Base-by-base conservation (phyloP, 2,888 invertebrate genomes). In the Drosophila longiperda region DNA sequence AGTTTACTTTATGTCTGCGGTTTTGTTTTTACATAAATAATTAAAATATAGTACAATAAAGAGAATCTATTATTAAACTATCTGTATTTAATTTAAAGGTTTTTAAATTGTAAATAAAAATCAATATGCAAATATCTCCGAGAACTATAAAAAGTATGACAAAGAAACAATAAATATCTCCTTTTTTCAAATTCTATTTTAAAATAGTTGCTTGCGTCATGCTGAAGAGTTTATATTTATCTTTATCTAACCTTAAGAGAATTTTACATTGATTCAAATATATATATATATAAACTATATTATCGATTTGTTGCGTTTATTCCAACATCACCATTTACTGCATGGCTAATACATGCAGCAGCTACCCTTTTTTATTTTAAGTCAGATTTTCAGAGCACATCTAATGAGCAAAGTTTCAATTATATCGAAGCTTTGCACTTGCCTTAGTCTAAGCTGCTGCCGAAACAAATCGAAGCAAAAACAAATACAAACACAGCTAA, bases 381-480 rank as follows among this genome's bases (percentile, higher is more conserved):
- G 7, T 1, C 17, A 45, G 23, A 60, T 54, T 75, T 62, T 49
- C 63, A 66, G n/a, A 65, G 66, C 26, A 66, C 61, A 79, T 82
- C 84, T 85, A 87, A 85, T 85, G 84, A 83, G 84, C 62, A 85
- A 87, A 87, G 85, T 85, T 85, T 87, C 87, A 85, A 85, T 87
- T 84, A 87, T 79, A 79, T 84, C 61, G 80, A 80, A 74, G 84
- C 80, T 75, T 76, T 80, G 62, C 78, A 81, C 68, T 76, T 55
- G 65, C 68, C 73, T 59, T 66, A 53, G 69, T 53, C 54, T 66
- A 69, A 67, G 76, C 82, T 79, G 50, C 54, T 68, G 66, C 60
- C 49, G 74, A 74, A 85, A 85, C 83, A 83, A 83, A 86, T 84
- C 78, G 82, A 73, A 78, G 61, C 73, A 77, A 76, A 73, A 74